These are phyloP conservation scores for Apodemia duryi DNA, from an alignment of 2,888 invertebrate species.

Conservation along the genomic window DNA sequence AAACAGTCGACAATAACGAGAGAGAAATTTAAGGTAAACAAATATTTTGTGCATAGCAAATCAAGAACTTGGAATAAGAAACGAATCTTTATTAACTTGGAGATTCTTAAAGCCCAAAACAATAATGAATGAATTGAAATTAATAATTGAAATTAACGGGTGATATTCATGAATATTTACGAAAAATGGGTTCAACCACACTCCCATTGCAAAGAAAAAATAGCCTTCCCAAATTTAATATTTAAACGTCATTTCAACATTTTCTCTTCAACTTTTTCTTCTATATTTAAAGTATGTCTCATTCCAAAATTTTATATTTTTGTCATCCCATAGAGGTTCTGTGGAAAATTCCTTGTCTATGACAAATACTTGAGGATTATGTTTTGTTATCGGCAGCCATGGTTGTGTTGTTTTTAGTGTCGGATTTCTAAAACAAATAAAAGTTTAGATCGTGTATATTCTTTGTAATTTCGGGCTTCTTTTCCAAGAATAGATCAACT, in stretches of 20 bases:
- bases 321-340: conserved; percentile 48
- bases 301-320: conserved; percentile 53
- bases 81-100: too few species aligned
- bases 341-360: conserved; percentile 49
- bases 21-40: too few species aligned
- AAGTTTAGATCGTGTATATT: too few species aligned
- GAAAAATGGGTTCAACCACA: not conserved
- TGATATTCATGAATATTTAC: not conserved
- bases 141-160: not conserved
- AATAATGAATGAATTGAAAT: not conserved
- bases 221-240: not conserved
- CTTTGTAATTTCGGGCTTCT: too few species aligned
- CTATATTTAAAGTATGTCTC: conserved; percentile 57
- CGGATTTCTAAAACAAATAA: conserved; percentile 49
- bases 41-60: too few species aligned
- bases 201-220: not conserved
- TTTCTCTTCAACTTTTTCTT: conserved; percentile 36
- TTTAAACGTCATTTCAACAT: not conserved
- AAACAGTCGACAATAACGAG: too few species aligned
- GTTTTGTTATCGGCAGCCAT: conserved; percentile 46
- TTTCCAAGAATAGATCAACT: too few species aligned
- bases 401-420: conserved; percentile 41
- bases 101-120: too few species aligned
- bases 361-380: conserved; percentile 42
- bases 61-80: too few species aligned